phyloP scores from a whole-genome alignment of 2,888 invertebrate species.

The Drosophila antonietae region DNA sequence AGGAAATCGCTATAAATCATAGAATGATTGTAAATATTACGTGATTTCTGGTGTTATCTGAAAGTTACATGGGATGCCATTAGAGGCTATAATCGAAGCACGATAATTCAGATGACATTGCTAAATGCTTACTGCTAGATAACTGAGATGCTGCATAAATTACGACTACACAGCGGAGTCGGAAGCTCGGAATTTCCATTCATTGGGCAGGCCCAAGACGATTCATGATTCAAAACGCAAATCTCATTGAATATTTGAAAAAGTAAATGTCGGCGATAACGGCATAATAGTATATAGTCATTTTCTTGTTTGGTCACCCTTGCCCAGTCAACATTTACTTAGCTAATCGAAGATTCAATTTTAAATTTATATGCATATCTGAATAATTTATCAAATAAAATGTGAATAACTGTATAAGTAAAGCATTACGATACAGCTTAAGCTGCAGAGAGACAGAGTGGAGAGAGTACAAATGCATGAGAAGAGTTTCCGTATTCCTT shows the following conservation, averaged over 20 bases:
- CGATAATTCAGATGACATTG: background rate
- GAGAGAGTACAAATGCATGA: background rate
- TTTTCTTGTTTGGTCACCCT: background rate
- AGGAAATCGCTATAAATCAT: background rate
- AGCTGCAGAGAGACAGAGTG: background rate
- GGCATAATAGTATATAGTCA: background rate
- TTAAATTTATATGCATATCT: background rate
- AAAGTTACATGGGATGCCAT: too few relatives aligned
- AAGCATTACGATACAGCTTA: background rate
- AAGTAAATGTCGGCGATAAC: background rate
- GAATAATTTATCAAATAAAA: background rate
- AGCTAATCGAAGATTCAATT: background rate
- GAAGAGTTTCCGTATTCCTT: background rate
- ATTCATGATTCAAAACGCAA: background rate
- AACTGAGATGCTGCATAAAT: background rate
- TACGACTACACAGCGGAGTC: background rate
- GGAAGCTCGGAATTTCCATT: background rate
- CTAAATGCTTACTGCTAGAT: background rate
- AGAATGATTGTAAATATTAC: background rate
- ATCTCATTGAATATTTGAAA: background rate
- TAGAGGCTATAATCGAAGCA: background rate
- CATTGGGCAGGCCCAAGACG: background rate
- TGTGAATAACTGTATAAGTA: background rate
- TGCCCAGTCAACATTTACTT: background rate
- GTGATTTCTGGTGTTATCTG: background rate